Evolutionary conservation across 1,140 invertebrate genomes (phyloP), one percentile per base, ranked within the genome.

Genomic region (Phthorimaea operculella): DNA sequence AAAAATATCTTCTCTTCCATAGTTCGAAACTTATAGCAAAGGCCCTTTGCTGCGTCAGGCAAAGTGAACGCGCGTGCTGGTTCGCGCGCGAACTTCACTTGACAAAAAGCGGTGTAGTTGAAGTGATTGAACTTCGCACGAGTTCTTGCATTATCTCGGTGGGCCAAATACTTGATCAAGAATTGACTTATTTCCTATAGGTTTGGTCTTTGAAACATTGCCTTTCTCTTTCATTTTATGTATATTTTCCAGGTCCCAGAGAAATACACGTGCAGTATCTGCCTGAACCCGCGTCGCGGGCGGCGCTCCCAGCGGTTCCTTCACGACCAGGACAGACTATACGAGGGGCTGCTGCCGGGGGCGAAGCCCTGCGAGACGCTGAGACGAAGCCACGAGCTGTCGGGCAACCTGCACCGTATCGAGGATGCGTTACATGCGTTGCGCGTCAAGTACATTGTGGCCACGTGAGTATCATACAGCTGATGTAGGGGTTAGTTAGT

Each of bases 261-360:
- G 48, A 95, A 94, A 74, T 97, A 97, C 79, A 89, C 97, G 42
- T 98, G 96, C 81, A 91, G 89, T 55, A 93, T 95, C 52, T 98
- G 96, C 76, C 88, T 90, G 55, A 89, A 95, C 88, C 93, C 96
- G 7, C 87, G 87, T 42, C 88, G 90, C 14, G 91, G 90, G 63
- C 88, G 93, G 51, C 86, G 87, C 42, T 92, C 91, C 0, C 90
- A 88, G 73, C 90, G 90, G 33, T 95, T 92, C 77, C 87, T 90
- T 33, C 92, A 96, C 75, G 93, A 95, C 84, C 94, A 96, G 75
- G 94, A 96, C 72, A 95, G 94, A 90, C 84, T 96, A 15, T 94
- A 92, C 64, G 90, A 94, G 69, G 96, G 95, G 11, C 89, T 90
- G 70, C 76, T 97, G 57, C 90, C 93, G 1, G 89, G 87, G 59